A percentile compares a stretch with the other conserved stretches of the same genome.
These are phyloP conservation scores for Sceloporus tristichus DNA, from an alignment of 2,113 vertebrate species.

Conservation along the genomic window DNA sequence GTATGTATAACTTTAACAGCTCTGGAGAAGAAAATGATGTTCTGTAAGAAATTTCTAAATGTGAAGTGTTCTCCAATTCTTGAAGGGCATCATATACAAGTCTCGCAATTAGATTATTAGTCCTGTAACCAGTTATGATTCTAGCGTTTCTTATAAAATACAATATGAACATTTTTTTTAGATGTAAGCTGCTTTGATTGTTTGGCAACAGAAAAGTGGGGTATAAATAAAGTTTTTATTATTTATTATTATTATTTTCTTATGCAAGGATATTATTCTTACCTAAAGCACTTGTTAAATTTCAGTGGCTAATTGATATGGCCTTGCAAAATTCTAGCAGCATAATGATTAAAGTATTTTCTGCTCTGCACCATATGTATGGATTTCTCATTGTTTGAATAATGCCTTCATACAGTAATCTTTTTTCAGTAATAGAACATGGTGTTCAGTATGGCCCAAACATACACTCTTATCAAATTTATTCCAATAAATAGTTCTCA, in stretches of 20 bases:
- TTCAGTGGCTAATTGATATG: constrained; percentile 53
- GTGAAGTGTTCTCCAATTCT: constrained; percentile 33
- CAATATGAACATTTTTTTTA: not conserved
- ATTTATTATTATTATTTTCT: constrained; percentile 2
- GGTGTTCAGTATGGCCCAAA: not conserved
- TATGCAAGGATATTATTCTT: constrained; percentile 25
- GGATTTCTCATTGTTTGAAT: not conserved
- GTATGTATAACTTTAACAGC: constrained; percentile 51
- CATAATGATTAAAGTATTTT: constrained; percentile 38
- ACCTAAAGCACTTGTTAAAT: constrained; percentile 48
- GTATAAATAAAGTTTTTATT: too few species aligned
- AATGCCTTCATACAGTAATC: not conserved
- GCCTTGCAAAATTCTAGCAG: constrained; percentile 38
- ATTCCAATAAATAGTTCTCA: not conserved
- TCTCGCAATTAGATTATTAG: constrained; percentile 48
- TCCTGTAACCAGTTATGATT: constrained; percentile 30
- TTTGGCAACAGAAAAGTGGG: too few species aligned
- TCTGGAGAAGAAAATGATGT: constrained; percentile 49
- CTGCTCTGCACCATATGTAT: not conserved
- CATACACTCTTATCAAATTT: not conserved
- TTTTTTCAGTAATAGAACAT: not conserved
- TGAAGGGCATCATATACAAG: constrained; percentile 42
- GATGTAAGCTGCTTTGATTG: too few species aligned
- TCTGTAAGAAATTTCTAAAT: constrained; percentile 43
- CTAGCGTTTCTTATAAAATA: constrained; percentile 50